Percentiles rank a stretch among this genome's conserved stretches.
These are phyloP conservation scores for Aphidoletes aphidimyza DNA, from an alignment of 2,888 invertebrate species.

Conservation along the genomic window DNA sequence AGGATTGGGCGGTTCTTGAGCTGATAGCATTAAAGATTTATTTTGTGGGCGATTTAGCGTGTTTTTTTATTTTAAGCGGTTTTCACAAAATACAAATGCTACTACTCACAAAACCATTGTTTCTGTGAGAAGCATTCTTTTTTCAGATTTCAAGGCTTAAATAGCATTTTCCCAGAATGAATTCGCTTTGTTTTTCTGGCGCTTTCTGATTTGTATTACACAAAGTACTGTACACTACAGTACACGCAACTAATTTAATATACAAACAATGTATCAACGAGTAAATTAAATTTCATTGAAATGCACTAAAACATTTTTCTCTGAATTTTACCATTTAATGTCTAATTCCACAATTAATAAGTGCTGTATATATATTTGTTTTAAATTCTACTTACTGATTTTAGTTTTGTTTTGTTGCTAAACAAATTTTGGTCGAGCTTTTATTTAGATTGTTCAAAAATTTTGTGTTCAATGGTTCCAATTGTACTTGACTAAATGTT, in stretches of 20 bases:
- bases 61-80: background rate
- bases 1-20: background rate
- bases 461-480: too few species aligned
- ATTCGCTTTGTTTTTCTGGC: background rate
- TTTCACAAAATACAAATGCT: background rate
- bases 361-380: background rate
- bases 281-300: background rate
- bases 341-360: background rate
- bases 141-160: background rate
- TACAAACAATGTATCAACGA: background rate
- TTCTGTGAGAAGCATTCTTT: background rate
- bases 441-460: too few species aligned
- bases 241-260: background rate
- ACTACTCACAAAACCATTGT: background rate
- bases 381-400: background rate
- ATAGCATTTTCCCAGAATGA: background rate
- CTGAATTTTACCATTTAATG: background rate
- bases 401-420: too few species aligned
- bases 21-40: background rate
- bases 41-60: background rate
- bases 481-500: background rate
- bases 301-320: conserved; percentile 21
- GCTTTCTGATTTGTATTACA: background rate
- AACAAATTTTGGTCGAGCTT: too few species aligned
- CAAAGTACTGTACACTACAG: background rate